phyloP scores from a whole-genome alignment of 2,888 invertebrate species.

The Gastracanthus pulcherrimus region DNA sequence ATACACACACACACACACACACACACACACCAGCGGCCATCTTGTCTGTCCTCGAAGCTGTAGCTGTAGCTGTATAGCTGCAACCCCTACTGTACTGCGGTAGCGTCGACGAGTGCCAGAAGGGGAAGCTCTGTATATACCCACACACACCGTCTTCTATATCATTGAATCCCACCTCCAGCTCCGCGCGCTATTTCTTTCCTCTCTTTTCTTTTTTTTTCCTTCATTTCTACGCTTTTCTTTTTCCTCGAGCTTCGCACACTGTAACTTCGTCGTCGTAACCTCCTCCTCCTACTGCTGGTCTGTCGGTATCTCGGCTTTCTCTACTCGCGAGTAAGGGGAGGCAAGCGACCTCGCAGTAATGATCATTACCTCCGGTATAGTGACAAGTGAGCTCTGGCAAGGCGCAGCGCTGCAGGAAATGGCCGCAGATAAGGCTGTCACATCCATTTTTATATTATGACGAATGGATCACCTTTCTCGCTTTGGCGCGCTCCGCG shows the following conservation, averaged over 20 bases:
- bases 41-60: slow-evolving; percentile 67
- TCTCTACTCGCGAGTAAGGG: slow-evolving; percentile 42
- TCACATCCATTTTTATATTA: slow-evolving; percentile 75
- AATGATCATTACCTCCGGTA: slow-evolving; percentile 77
- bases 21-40: slow-evolving; percentile 73
- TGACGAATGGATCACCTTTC: slow-evolving; percentile 74
- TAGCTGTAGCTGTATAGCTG: no score
- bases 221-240: slow-evolving; percentile 49
- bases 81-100: slow-evolving; percentile 20
- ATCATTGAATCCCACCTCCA: slow-evolving; percentile 54
- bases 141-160: slow-evolving; percentile 27
- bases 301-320: slow-evolving; percentile 56
- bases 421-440: slow-evolving; percentile 76
- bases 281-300: not conserved
- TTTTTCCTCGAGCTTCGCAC: slow-evolving; percentile 1
- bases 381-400: slow-evolving; percentile 74
- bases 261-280: no score
- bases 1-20: no score
- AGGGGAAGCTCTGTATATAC: slow-evolving; percentile 50
- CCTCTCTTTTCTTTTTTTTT: slow-evolving; percentile 57
- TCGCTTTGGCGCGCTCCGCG: slow-evolving; percentile 15
- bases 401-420: slow-evolving; percentile 71
- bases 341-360: slow-evolving; percentile 60
- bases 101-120: slow-evolving; percentile 55
- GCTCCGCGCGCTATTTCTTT: slow-evolving; percentile 31